These are phyloP conservation scores for Anguilla anguilla DNA, from an alignment of 2,797 vertebrate genomes.

Conservation along the genomic window DNA sequence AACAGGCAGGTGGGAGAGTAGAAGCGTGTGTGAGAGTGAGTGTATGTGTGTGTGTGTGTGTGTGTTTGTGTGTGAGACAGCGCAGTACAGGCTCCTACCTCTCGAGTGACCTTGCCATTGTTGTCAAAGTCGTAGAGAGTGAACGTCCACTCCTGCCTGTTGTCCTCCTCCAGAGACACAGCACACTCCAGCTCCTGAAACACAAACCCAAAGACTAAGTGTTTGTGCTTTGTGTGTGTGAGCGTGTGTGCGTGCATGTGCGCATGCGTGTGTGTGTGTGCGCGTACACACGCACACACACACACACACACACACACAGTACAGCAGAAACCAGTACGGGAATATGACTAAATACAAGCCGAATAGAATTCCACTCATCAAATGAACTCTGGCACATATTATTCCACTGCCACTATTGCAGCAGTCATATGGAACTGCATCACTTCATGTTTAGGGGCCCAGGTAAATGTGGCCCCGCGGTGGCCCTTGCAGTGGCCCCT, in stretches of 20 bases:
- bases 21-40: background rate
- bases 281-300: background rate
- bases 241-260: background rate
- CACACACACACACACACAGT: background rate
- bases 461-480: slow-evolving; percentile 54
- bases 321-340: background rate
- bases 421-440: background rate
- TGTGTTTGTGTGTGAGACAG: background rate
- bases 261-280: background rate
- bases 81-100: slow-evolving; percentile 75
- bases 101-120: slow-evolving; percentile 96
- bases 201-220: slow-evolving; percentile 29
- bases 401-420: slow-evolving; percentile 34
- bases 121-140: slow-evolving; percentile 99
- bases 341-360: background rate
- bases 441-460: slow-evolving; percentile 54
- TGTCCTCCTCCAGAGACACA: slow-evolving; percentile 96
- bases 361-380: background rate
- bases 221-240: slow-evolving; percentile 13
- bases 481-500: slow-evolving; percentile 11
- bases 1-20: background rate
- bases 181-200: slow-evolving; percentile 96
- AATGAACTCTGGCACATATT: slow-evolving; percentile 28
- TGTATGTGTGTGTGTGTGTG: background rate
- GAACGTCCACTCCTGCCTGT: slow-evolving; percentile 99